These are phyloP conservation scores for Microhierax caerulescens DNA, from an alignment of 2,797 vertebrate species.

Conservation along the genomic window DNA sequence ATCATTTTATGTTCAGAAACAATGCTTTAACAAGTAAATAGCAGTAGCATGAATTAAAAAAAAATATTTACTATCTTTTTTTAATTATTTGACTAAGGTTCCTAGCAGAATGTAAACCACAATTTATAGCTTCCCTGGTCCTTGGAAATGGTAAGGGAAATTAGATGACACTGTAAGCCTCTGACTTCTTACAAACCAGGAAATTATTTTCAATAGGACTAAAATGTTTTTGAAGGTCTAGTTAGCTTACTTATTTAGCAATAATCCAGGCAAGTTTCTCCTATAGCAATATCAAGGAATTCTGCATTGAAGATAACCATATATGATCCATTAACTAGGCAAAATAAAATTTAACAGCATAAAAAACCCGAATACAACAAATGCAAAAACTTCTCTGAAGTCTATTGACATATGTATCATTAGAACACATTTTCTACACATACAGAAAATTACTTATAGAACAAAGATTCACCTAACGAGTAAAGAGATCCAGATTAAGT, in stretches of 20 bases:
- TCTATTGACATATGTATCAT: too few relatives aligned
- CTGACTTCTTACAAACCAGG: neutral
- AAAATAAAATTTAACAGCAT: neutral
- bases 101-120: neutral
- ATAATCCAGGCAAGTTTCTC: neutral
- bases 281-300: neutral
- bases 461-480: neutral
- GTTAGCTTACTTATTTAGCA: neutral
- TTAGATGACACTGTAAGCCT: neutral
- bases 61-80: neutral
- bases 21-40: neutral
- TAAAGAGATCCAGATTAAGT: neutral
- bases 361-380: neutral
- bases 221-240: neutral
- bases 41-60: neutral
- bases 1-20: neutral
- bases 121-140: neutral
- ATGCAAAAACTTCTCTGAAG: too few relatives aligned
- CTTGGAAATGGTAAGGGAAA: neutral
- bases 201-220: neutral
- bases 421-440: neutral
- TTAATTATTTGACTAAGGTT: neutral
- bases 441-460: neutral
- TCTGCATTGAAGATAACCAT: neutral
- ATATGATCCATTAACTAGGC: neutral